Evolutionary conservation across 2,797 vertebrate genomes (phyloP).

Genomic region (Hemibagrus guttatus): DNA sequence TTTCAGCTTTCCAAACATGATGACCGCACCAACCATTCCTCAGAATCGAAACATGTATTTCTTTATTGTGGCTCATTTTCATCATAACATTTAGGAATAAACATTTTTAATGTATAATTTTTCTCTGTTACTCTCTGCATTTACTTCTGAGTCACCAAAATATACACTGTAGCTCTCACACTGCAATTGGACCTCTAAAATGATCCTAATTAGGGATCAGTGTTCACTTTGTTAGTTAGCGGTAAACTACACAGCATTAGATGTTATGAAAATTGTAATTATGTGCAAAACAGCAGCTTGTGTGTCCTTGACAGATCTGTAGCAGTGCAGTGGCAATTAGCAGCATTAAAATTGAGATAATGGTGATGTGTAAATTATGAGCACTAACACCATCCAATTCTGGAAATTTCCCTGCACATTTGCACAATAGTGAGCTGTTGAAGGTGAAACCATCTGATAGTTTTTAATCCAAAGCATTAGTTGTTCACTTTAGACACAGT

Average conservation of each 20-base stretch:
- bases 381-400: not conserved
- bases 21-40: constrained; percentile 6
- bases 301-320: constrained; percentile 8
- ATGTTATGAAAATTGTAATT: constrained; percentile 19
- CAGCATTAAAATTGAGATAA: not conserved
- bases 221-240: constrained; percentile 1
- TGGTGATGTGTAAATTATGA: not conserved
- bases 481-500: not conserved
- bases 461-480: not conserved
- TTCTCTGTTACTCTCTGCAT: not conserved
- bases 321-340: not conserved
- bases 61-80: not conserved
- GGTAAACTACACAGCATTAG: not conserved
- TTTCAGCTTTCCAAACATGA: not conserved
- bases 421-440: not conserved
- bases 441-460: not conserved
- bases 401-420: not conserved
- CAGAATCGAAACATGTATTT: not conserved
- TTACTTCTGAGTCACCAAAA: not conserved
- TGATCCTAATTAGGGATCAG: not conserved
- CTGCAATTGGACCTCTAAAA: not conserved
- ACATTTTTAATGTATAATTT: not conserved
- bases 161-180: not conserved
- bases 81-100: not conserved
- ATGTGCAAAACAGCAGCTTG: constrained; percentile 10